Evolutionary conservation across 2,797 vertebrate genomes (phyloP), one percentile per base, ranked within the genome.

Genomic region (Limnodromus scolopaceus): DNA sequence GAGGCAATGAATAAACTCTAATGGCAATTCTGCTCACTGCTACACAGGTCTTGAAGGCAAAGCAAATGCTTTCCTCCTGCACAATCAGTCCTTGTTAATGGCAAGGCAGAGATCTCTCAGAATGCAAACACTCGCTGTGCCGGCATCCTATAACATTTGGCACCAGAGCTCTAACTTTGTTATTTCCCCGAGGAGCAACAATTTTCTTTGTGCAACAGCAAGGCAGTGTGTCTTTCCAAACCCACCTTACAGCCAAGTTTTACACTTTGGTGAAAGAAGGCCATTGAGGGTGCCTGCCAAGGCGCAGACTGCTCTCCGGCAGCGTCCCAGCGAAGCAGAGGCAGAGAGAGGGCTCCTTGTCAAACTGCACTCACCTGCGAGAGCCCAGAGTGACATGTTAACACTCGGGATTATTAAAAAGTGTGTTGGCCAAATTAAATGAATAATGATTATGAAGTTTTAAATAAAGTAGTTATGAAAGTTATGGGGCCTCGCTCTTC

Each of bases 41-140:
- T 38, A 58, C 24, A 53, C 78, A 72, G 77, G 55, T 87, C 63
- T 54, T 54, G 76, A 66, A 89, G 86, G 69, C 55, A 63, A 53
- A 17, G 63, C n/a, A 87, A 95, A 95, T 34, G 48, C 92, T n/a
- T 79, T 63, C 2, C 4, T 66, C 20, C 79, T 63, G 69, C 87
- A 97, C 91, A 93, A 80, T 93, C 78, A 49, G 72, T 28, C 89
- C 97, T 96, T 97, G 97, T 97, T 96, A 84, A 70, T 22, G 55
- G 55, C 86, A 65, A 38, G 11, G 91, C 92, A 95, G 84, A 95
- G 96, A 95, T 84, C 82, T 78, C 46, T 51, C 93, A 70, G 86
- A 84, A 58, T 7, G 94, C 81, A 38, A 48, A 93, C 68, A 58
- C 96, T 97, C 36, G 3, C 84, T 27, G 76, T 53, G 77, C 92